Evolutionary conservation across 2,113 vertebrate species (phyloP).

Genomic region (Halichoerus grypus): DNA sequence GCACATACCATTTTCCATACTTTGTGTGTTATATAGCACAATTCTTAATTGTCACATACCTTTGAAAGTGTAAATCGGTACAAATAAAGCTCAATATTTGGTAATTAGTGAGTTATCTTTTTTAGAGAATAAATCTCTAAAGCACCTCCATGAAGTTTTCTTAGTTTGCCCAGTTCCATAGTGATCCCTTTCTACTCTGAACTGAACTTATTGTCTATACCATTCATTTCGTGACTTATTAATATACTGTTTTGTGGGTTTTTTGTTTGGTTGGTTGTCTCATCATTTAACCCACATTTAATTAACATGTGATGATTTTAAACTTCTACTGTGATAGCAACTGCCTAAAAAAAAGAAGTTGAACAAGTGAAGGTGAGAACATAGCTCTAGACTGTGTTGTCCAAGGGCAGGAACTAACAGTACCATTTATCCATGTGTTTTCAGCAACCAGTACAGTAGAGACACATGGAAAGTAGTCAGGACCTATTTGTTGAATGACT

Average conservation of each 20-base stretch:
- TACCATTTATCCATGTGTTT: neutral
- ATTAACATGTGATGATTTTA: too few species aligned
- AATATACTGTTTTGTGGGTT: neutral
- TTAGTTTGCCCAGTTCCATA: neutral
- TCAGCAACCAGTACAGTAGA: neutral
- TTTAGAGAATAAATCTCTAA: neutral
- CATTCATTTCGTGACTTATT: conserved; percentile 8
- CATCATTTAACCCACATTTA: neutral
- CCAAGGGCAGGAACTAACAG: neutral
- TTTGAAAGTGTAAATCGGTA: neutral
- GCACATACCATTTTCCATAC: neutral
- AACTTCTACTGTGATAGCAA: neutral
- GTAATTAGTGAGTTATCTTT: neutral
- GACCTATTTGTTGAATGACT: neutral
- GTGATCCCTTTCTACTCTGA: neutral
- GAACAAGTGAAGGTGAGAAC: neutral
- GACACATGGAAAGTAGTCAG: neutral
- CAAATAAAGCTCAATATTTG: neutral
- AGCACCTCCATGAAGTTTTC: neutral
- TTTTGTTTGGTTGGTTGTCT: neutral
- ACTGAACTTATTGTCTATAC: neutral
- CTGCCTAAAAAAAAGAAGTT: neutral
- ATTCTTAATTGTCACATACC: neutral
- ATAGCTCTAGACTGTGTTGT: neutral
- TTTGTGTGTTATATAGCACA: neutral